Evolutionary conservation across 2,113 vertebrate species (phyloP), one percentile per base, ranked within the genome.

Genomic region (Gasterosteus aculeatus): DNA sequence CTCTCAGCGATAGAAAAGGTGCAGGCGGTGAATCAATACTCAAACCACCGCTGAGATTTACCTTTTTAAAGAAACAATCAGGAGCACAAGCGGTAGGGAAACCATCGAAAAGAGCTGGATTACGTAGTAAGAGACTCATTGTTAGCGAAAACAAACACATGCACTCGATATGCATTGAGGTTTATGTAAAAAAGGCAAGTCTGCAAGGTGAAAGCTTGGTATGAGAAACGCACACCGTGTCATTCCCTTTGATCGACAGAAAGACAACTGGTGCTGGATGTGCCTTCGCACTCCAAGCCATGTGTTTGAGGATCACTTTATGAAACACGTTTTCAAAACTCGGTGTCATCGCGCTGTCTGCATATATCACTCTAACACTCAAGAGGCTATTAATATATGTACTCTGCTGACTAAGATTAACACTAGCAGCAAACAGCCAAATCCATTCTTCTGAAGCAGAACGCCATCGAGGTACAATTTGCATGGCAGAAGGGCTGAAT

Each of bases 21-120:
- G 19, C 65, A 47, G 51, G 59, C 72, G 16, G 46, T 73, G 54
- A 77, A 86, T 86, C 83, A 81, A 88, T 84, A 85, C 67, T 77
- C 68, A 66, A 80, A 82, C 66, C 77, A 81, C 66, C 7, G 49
- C 54, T 0, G 31, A 77, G 56, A 72, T 83, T 69, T 63, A 76
- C 59, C 39, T 70, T 80, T 75, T 41, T 67, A 69, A 85, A 68
- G 46, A 75, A 80, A 81, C 73, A 53, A 84, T 69, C 65, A 77
- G 15, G 54, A 56, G 70, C 39, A 56, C n/a, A 38, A 51, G 46
- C 53, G 35, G 62, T 26, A 53, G 6, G 31, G 31, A 75, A 77
- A 69, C 22, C 54, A 68, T 69, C 65, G 63, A 53, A 79, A 15
- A 64, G 77, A 72, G 58, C 57, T 41, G 63, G 59, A 72, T 72